Percentiles rank a stretch among this genome's conserved stretches.
Evolutionary conservation across 2,797 vertebrate genomes (phyloP).

Genomic region (Halcyon leucocephala): DNA sequence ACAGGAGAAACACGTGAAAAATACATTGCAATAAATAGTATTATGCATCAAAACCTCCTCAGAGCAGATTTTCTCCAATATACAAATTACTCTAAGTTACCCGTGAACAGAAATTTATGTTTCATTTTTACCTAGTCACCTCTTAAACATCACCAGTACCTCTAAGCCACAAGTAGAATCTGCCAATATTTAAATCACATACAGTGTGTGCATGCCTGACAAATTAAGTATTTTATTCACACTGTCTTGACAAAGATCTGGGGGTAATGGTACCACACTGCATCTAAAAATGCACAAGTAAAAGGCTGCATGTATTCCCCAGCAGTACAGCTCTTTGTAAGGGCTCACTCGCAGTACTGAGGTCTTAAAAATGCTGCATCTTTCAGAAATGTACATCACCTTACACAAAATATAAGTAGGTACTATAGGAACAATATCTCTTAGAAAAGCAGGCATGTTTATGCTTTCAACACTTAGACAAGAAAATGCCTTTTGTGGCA

Average conservation of each 20-base stretch:
- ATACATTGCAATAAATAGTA: fast-evolving
- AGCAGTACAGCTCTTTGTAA: neutral
- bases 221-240: neutral
- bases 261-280: neutral
- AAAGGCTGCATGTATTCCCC: neutral
- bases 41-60: neutral
- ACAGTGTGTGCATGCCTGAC: neutral
- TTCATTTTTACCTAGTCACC: neutral
- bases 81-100: neutral
- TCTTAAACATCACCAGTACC: neutral
- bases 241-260: neutral
- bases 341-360: neutral
- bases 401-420: neutral
- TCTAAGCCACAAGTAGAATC: neutral
- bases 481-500: too few relatives aligned
- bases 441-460: neutral
- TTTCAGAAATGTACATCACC: neutral
- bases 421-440: neutral
- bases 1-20: neutral
- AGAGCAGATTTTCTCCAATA: neutral
- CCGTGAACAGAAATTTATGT: neutral
- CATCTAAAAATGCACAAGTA: neutral
- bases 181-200: neutral
- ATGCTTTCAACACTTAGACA: neutral
- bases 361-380: neutral